Base-by-base conservation (phyloP, 2,113 vertebrate genomes). In the Lontra canadensis region DNA sequence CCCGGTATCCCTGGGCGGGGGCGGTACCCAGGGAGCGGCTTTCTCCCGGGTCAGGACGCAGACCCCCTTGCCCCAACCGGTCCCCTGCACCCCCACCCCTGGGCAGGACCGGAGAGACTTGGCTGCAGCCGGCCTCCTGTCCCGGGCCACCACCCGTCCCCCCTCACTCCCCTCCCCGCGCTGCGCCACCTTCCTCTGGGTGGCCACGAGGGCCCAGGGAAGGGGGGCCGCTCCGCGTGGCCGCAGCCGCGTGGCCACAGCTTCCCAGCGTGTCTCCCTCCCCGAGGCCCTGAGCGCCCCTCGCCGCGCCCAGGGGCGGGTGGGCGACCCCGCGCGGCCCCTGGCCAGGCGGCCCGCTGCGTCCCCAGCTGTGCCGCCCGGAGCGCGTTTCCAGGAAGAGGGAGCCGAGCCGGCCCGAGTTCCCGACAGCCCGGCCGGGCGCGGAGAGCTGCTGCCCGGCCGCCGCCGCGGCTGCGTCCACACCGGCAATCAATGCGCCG, bases 361-460 rank as follows among this genome's bases (percentile, higher is more conserved):
- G 55, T 67, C 79, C 79, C 74, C 74, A 18, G 93, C 69, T 74
- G 59, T 3, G 23, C 84, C 47, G 69, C 76, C 96, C 81, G 2
- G 69, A 91, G 81, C 81, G 26, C 76, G 78, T 88, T 98, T 98
- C 97, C 98, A 73, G 98, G 52, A 98, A 98, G 96, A 88, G 11
- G 90, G 23, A 63, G 79, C 69, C 9, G 39, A 79, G 95, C 97
- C 52, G 71, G 91, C 88, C 88, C 15, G 57, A 88, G 94, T 97
- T 97, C 98, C 96, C 97, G 98, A 97, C 96, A 98, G 90, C 95
- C 95, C 12, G 55, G 85, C 90, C 78, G 7, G 59, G 97, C 57
- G 79, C 95, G 74, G 88, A 67, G 89, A 61, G 90, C 57, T 6
- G 69, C 88, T 44, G 73, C 55, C 31, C 12, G 71, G 42, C 88